Evolutionary conservation across 2,888 invertebrate genomes (phyloP), one percentile per base, ranked within the genome.

Genomic region (Philereme transversata): DNA sequence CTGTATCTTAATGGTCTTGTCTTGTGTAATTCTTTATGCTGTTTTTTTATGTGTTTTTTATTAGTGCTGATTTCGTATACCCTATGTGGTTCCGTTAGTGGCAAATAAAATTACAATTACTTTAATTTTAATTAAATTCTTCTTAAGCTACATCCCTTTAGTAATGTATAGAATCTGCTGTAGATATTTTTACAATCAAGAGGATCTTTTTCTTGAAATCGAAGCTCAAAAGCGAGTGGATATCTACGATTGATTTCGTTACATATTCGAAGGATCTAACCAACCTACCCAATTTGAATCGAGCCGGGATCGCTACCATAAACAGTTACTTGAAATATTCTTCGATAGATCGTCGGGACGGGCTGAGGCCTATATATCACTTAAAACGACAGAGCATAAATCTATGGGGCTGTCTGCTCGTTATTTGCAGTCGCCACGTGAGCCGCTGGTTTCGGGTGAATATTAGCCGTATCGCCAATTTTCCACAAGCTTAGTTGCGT

Each of bases 381-480:
- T 88, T 88, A 88, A 88, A 87, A 84, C 89, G 91, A 88, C 88
- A 82, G 84, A 81, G 79, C 86, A 90, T 91, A 92, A 91, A 91
- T 92, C 88, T 85, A 87, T 84, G 79, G 87, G 83, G 80, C 78
- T 84, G 88, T 87, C 88, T 82, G 81, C 85, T 86, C 83, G 90
- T 91, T 90, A 90, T 90, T 91, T 89, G 90, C 87, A 88, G 91
- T 89, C 88, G 86, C 90, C 88, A 88, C 89, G 90, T 90, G 88
- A 88, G 87, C 84, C 86, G 81, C 79, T 77, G 82, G 88, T 90
- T 90, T 90, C 87, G 87, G 92, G 88, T 91, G 91, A 92, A 91
- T 92, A 92, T 92, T 92, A 92, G 91, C 90, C 88, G 90, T 91
- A 91, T 90, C 90, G 89, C 87, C 92, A 90, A 92, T 92, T 92